Evolutionary conservation across 2,113 vertebrate species (phyloP).

Genomic region (Suncus etruscus): DNA sequence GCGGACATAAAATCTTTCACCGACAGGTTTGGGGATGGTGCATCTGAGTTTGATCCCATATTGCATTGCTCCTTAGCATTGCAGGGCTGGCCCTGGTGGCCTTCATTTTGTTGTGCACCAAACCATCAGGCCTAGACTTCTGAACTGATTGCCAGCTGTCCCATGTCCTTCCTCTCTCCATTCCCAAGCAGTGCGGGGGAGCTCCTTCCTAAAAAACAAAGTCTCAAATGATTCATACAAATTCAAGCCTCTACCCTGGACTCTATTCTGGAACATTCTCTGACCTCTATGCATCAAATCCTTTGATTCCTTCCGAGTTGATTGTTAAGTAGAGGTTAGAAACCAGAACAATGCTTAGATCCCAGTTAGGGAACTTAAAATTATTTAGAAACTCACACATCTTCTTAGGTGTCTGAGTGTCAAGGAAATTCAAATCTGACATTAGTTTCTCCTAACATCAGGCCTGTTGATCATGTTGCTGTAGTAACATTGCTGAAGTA

Average conservation of each 20-base stretch:
- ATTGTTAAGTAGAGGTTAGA: conserved; percentile 12
- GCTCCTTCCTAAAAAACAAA: too few species aligned
- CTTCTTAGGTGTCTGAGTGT: conserved; percentile 41
- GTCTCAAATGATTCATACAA: not conserved
- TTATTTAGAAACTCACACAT: conserved; percentile 65
- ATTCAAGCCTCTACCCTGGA: not conserved
- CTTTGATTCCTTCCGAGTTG: not conserved
- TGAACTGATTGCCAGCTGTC: too few species aligned
- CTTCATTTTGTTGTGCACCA: too few species aligned
- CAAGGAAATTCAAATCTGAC: conserved; percentile 69
- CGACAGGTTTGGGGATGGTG: not conserved
- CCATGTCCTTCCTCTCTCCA: too few species aligned
- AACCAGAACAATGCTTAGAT: not conserved
- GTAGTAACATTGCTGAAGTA: conserved; percentile 63
- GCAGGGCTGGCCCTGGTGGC: too few species aligned
- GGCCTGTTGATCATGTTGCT: conserved; percentile 57
- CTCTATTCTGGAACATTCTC: not conserved
- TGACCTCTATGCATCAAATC: not conserved
- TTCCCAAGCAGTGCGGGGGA: too few species aligned
- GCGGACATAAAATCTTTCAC: not conserved
- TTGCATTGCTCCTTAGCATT: too few species aligned
- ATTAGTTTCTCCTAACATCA: conserved; percentile 62
- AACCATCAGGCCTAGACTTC: too few species aligned
- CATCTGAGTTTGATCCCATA: too few species aligned
- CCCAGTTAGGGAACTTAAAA: conserved; percentile 42